Evolutionary conservation across 2,113 vertebrate species (phyloP), one percentile per base, ranked within the genome.

Genomic region (Psittacula cyanocephala): DNA sequence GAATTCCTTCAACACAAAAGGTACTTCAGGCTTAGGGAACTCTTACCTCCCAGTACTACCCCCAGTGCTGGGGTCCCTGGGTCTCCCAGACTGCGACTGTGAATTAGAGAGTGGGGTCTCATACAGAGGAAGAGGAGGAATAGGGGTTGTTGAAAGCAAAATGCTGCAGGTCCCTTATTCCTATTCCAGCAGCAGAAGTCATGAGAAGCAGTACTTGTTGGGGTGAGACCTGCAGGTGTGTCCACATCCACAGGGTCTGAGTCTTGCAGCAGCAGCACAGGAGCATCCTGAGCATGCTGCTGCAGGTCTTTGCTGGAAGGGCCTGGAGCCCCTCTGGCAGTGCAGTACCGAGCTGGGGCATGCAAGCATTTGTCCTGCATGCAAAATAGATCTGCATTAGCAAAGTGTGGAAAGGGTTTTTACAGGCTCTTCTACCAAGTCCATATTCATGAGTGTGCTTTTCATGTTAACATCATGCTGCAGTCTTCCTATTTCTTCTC

Each of bases 371-470:
- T 64, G 12, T 76, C 53, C 78, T 77, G 44, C 43, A 46, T 52
- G 62, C 37, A 72, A 81, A 82, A 83, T 11, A 91, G 74, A 53
- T 24, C 57, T 64, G 72, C 57, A 22, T 55, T 68, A 89, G 75
- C 49, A 41, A 75, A 76, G 57, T 31, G 62, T 44, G 43, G n/a
- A 83, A 57, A 41, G 22, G 12, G 29, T 28, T 65, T 81, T 85
- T 52, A n/a, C 43, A 75, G 86, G 39, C 72, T 84, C 35, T 83
- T 20, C 63, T 81, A n/a, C 55, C 29, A 63, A 52, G 80, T 35
- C 83, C 31, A 8, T 91, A 90, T 84, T 93, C 82, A 92, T 93
- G 90, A 90, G 35, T 24, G 55, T 75, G 72, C 76, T 90, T 95
- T 95, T 90, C 92, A 81, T 79, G 72, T 90, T 68, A 71, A 71